These are phyloP conservation scores for Eumaeus atala DNA, from an alignment of 1,140 invertebrate genomes.

Conservation along the genomic window DNA sequence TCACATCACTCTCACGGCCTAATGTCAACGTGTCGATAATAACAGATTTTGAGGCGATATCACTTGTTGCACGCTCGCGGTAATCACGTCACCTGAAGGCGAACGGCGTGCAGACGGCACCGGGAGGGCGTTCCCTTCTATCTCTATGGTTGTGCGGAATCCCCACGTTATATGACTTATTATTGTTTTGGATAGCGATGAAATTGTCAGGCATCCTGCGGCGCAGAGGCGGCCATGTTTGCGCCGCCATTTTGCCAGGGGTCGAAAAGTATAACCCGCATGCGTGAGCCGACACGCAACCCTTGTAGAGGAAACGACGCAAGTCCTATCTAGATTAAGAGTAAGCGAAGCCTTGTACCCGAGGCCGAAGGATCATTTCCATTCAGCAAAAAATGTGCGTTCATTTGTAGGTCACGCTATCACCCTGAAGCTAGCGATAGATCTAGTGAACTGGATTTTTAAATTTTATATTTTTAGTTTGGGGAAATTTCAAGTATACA, in stretches of 20 bases:
- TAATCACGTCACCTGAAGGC: constrained; percentile 32
- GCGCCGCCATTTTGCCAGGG: constrained; percentile 66
- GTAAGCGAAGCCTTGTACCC: constrained; percentile 37
- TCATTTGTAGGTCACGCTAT: constrained; percentile 60
- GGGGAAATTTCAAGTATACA: constrained; percentile 4
- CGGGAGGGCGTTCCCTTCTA: constrained; percentile 52
- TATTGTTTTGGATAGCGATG: constrained; percentile 53
- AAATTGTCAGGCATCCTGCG: constrained; percentile 63
- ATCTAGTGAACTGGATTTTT: constrained; percentile 51
- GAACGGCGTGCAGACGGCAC: constrained; percentile 28
- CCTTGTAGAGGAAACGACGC: constrained; percentile 50
- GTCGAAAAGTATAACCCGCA: constrained; percentile 65
- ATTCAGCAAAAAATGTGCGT: constrained; percentile 35
- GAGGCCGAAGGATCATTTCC: constrained; percentile 42
- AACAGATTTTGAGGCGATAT: constrained; percentile 40
- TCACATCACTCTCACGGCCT: constrained; percentile 53
- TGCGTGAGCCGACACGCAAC: constrained; percentile 67
- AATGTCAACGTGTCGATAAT: constrained; percentile 42
- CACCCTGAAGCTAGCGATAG: constrained; percentile 57
- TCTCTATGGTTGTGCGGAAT: constrained; percentile 45
- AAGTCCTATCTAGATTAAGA: constrained; percentile 38
- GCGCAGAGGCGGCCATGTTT: constrained; percentile 68
- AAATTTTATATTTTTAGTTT: constrained; percentile 39
- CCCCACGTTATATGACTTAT: constrained; percentile 31
- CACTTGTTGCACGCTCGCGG: constrained; percentile 66